Conservation (phyloP, 2,113 vertebrate genomes). For the Diphyllodes magnificus region DNA sequence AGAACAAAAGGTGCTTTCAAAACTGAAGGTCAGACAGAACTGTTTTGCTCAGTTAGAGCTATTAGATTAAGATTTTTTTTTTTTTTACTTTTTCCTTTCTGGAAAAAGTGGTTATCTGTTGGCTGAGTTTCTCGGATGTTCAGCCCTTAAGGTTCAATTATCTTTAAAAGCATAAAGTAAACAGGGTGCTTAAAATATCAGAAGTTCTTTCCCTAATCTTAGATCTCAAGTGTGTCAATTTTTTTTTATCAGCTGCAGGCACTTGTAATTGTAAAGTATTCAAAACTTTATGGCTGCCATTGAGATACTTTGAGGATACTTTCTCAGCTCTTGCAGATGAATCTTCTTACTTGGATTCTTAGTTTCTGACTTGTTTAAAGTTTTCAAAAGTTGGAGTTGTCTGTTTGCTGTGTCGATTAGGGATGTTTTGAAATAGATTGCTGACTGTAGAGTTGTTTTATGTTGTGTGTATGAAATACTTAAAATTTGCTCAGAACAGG, state of each 20-base stretch:
- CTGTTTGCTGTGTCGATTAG: background rate
- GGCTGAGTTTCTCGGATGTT: background rate
- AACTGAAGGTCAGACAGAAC: background rate
- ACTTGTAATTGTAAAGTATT: background rate
- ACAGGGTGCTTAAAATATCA: constrained; percentile 38
- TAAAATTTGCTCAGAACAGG: background rate
- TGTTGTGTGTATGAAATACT: background rate
- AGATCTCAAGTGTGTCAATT: background rate
- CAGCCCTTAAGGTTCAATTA: constrained; percentile 19
- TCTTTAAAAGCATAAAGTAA: constrained; percentile 27
- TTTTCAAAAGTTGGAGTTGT: background rate
- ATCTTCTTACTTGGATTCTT: background rate
- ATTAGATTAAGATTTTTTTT: background rate
- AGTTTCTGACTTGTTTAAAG: background rate
- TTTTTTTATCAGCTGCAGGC: constrained; percentile 2
- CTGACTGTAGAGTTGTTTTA: background rate
- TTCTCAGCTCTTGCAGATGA: background rate
- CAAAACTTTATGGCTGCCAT: background rate
- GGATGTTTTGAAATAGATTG: background rate
- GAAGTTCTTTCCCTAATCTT: constrained; percentile 27
- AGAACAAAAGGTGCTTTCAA: background rate
- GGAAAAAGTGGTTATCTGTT: background rate
- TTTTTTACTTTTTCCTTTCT: background rate
- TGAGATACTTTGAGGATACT: background rate
- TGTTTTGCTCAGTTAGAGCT: background rate